Evolutionary conservation across 2,113 vertebrate genomes (phyloP), one percentile per base, ranked within the genome.

Genomic region (Dicerorhinus sumatrensis): DNA sequence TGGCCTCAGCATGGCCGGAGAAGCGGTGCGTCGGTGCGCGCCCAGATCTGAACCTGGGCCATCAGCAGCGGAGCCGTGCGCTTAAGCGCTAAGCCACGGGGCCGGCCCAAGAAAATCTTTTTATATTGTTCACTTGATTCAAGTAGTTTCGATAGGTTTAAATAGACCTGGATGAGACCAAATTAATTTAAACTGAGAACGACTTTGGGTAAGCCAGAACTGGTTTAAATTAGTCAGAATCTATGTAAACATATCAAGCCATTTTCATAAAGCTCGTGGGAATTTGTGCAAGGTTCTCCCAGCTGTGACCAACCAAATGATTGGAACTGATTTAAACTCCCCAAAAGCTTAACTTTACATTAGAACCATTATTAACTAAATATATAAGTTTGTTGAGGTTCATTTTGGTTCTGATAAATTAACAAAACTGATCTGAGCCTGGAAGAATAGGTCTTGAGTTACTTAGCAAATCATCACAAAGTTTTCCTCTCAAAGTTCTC

Each of bases 181-280:
- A 76, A 86, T 94, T 85, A 70, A 86, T 86, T 69, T 82, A 79
- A 88, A 95, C n/a, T 88, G 39, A 83, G 46, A 77, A 86, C 54
- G 51, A 62, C 23, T 87, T 25, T 80, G 56, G 12, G 48, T 77
- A 95, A 90, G 4, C 12, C 56, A 80, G 16, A 76, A 56, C 16
- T 79, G 36, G 13, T 69, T 79, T 91, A 93, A 95, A 63, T 93
- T 25, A 91, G 14, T 96, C 56, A 80, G 39, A 84, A 93, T 7
- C 56, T 91, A 73, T 33, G 17, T 88, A 51, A 91, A 84, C 20
- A 83, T 56, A 77, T 20, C 36, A 58, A 73, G 25, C 18, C 46
- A 60, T 56, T 60, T 81, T 82, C 79, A 58, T 91, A 93, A 91
- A 62, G 29, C 14, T 82, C 25, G 39, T 5, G 48, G 56, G 29